A percentile compares a stretch with the other conserved stretches of the same genome.
Conservation (phyloP, 1,140 invertebrate species). For the Paraescarpia echinospica region DNA sequence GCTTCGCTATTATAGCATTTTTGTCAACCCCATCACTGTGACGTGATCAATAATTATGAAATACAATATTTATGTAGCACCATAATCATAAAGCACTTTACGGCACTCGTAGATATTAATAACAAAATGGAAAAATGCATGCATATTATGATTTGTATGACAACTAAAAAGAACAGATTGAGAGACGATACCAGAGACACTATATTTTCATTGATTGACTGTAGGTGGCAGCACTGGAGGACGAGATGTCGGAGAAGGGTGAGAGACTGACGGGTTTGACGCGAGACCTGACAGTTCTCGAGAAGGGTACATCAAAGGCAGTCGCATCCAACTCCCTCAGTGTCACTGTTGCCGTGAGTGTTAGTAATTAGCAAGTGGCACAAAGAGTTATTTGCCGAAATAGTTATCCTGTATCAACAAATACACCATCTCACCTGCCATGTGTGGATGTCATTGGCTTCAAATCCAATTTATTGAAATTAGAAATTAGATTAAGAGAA, state of each 20-base stretch:
- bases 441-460: no score
- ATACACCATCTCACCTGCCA: no score
- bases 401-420: no score
- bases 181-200: neutral
- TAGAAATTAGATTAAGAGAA: no score
- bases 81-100: no score
- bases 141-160: neutral
- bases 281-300: neutral
- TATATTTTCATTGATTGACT: neutral
- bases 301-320: neutral
- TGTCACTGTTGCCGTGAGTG: neutral
- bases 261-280: neutral
- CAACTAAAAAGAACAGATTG: neutral
- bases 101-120: no score
- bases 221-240: neutral
- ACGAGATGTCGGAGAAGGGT: neutral
- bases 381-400: neutral
- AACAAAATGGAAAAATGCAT: no score
- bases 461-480: no score
- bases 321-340: neutral
- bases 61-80: no score
- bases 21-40: no score
- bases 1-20: no score
- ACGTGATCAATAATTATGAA: no score
- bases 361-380: neutral